Evolutionary conservation across 2,113 vertebrate species (phyloP), one percentile per base, ranked within the genome.

Genomic region (Motacilla alba): DNA sequence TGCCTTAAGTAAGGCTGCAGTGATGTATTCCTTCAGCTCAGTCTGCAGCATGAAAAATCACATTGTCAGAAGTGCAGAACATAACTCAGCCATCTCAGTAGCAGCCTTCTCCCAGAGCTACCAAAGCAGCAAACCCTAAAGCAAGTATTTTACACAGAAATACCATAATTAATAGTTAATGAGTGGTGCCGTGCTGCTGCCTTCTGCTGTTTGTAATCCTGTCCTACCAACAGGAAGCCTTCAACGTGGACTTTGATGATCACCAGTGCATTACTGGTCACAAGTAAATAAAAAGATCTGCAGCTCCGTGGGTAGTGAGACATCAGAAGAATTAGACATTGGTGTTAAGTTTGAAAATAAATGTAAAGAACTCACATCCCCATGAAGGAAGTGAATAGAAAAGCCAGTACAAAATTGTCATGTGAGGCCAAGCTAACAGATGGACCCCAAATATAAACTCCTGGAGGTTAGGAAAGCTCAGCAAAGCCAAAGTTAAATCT

Each of bases 371-470:
- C 52, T 78, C 14, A 4, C 31, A 64, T 41, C 20, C 60, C 56
- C 44, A 3, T 9, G n/a, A 66, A 70, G 49, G 47, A 67, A 78
- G 50, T 8, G 50, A 53, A 53, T 69, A 95, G 86, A 89, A 93
- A 83, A 83, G 72, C 21, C 52, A 35, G 6, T 41, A 13, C 37
- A 63, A 30, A 90, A 80, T 4, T 47, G 24, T 52, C 68, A 75
- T 31, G 64, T 28, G 82, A 81, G 76, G 85, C 87, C 82, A 83
- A 73, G 75, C 27, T 20, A 86, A 85, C 85, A 94, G 88, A 91
- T 63, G 55, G 93, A 78, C 44, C 87, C 72, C 60, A 89, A 87
- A 94, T 84, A 94, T 55, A 90, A 94, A 91, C 50, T 80, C 37
- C 41, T 15, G 33, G 35, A 68, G 73, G 30, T 69, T 26, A 56